Evolutionary conservation across 1,140 invertebrate genomes (phyloP).

Genomic region (Drosophila watanabei): DNA sequence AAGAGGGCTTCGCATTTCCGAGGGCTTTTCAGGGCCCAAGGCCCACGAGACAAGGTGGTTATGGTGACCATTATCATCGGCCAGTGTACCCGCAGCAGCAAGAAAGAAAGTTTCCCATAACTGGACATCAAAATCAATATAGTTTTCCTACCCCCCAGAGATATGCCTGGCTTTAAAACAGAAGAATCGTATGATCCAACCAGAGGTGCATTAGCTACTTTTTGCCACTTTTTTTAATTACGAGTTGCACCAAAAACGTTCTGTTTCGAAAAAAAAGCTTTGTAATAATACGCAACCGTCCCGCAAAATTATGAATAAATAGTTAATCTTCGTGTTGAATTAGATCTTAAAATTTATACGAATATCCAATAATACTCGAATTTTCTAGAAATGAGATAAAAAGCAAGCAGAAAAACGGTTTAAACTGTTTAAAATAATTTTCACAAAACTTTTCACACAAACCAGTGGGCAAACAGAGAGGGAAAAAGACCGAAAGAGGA

Average conservation of each 20-base stretch:
- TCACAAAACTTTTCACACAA: constrained; percentile 34
- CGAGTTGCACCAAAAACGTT: neutral
- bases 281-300: neutral
- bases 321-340: constrained; percentile 1
- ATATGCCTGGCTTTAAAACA: constrained; percentile 27
- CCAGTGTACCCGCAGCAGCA: neutral
- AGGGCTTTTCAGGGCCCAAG: neutral
- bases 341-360: neutral
- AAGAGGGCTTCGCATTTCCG: neutral
- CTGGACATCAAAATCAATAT: neutral
- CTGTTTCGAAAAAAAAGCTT: constrained; percentile 1
- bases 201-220: neutral
- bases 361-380: constrained; percentile 22
- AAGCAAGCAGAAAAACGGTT: constrained; percentile 20
- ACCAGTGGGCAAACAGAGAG: constrained; percentile 5
- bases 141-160: neutral
- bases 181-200: neutral
- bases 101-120: no score
- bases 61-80: constrained; percentile 5
- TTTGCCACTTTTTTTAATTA: neutral
- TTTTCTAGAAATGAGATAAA: constrained; percentile 30
- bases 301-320: constrained; percentile 16
- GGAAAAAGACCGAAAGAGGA: constrained; percentile 7
- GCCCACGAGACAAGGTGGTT: neutral
- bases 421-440: constrained; percentile 67